Base-by-base conservation (phyloP, 2,797 vertebrate species). In the Naso thynnoides region DNA sequence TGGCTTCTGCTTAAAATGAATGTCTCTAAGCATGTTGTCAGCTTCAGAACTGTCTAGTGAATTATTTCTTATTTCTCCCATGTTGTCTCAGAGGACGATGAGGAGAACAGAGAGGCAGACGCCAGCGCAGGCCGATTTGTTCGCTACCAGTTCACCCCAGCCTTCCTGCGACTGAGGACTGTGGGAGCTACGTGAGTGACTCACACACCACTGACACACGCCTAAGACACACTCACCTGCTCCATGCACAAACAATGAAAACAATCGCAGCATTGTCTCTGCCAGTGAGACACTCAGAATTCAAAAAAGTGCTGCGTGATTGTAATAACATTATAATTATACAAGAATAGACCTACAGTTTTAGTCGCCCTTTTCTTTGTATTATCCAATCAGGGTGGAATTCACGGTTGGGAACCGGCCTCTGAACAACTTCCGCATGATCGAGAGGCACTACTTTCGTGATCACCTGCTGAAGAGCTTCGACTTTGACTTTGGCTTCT, bases 401-500 rank as follows among this genome's bases (percentile, higher is more conserved):
- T 98, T 98, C 91, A 97, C 96, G 0, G 96, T 98, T 33, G 97
- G 97, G 47, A 95, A 96, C 72, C 94, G 95, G 66, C 95, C 97
- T 21, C 94, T 98, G 38, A 96, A 94, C 77, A 97, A 95, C 85
- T 98, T 98, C 76, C 95, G 96, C 63, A 98, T 98, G 97, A 97
- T 98, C 0, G 97, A 98, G 89, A 93, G 97, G 52, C 97, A 98
- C 90, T 98, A 97, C 83, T 98, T 98, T 91, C 91, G 95, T 39
- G 96, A 98, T 72, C 95, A 93, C 68, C 91, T 98, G 60, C 95
- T 98, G 86, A 98, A 98, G 91, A 98, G 95, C 89, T 98, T 98
- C 42, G 96, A 98, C 90, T 98, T 98, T 74, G 97, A 97, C 89
- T 98, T 98, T 65, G 97, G 97, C 65, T 98, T 98, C 93, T 98